Conservation (phyloP, 2,888 invertebrate genomes). For the Drosophila neoperkinsi region DNA sequence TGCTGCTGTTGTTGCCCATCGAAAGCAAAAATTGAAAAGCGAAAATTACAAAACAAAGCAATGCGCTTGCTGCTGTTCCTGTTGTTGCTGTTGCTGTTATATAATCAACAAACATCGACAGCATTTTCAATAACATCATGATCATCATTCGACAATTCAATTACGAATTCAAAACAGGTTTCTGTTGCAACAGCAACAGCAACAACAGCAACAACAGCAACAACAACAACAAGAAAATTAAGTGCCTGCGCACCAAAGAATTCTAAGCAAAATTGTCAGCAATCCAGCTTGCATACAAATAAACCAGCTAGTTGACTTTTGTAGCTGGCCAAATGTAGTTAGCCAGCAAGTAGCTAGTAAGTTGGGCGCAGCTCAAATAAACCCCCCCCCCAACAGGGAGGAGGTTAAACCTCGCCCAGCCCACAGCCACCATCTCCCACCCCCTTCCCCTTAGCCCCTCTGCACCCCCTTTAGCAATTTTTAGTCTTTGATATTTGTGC, state of each 20-base stretch:
- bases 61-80: constrained; percentile 2
- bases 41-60: constrained; percentile 49
- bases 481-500: constrained; percentile 28
- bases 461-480: constrained; percentile 2
- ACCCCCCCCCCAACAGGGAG: not conserved
- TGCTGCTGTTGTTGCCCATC: constrained; percentile 26
- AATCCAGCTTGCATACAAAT: constrained; percentile 53
- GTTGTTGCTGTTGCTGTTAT: constrained; percentile 40
- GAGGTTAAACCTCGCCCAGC: not conserved
- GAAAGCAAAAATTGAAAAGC: constrained; percentile 65
- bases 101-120: constrained; percentile 20
- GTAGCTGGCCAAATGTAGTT: constrained; percentile 36
- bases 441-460: not conserved
- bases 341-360: constrained; percentile 5
- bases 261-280: constrained; percentile 54
- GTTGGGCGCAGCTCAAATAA: not conserved
- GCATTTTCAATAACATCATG: constrained; percentile 4
- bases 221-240: constrained; percentile 6
- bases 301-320: constrained; percentile 16
- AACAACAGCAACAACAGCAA: not conserved
- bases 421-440: not conserved
- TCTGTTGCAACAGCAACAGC: constrained; percentile 19
- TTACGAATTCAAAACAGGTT: constrained; percentile 61
- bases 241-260: constrained; percentile 18
- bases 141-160: constrained; percentile 49